These are phyloP conservation scores for Centroberyx gerrardi DNA, from an alignment of 2,797 vertebrate species.

Conservation along the genomic window DNA sequence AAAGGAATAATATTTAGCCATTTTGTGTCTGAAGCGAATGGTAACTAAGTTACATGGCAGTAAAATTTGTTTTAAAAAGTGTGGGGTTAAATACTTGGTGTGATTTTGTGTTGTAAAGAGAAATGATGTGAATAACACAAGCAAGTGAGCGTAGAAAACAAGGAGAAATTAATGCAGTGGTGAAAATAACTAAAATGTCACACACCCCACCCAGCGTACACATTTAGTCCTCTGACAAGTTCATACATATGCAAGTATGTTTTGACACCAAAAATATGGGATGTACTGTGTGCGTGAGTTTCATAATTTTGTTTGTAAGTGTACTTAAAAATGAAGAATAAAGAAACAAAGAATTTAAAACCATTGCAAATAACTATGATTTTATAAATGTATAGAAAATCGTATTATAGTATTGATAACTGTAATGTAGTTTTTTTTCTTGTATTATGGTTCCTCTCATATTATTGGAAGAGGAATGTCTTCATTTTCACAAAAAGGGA, in stretches of 20 bases:
- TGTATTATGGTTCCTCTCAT: constrained; percentile 58
- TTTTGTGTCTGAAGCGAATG: constrained; percentile 24
- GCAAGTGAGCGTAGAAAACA: constrained; percentile 23
- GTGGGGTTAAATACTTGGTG: constrained; percentile 18
- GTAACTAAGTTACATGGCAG: constrained; percentile 25
- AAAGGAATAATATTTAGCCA: constrained; percentile 21
- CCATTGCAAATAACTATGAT: constrained; percentile 76
- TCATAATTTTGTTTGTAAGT: constrained; percentile 81
- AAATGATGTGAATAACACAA: constrained; percentile 16
- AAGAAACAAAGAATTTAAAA: constrained; percentile 75
- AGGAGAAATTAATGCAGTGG: constrained; percentile 27
- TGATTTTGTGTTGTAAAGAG: constrained; percentile 35
- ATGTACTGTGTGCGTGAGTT: constrained; percentile 51
- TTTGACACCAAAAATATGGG: constrained; percentile 80
- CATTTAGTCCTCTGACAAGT: constrained; percentile 41
- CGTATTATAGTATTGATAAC: constrained; percentile 67
- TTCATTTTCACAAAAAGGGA: constrained; percentile 78
- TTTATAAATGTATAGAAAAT: constrained; percentile 82
- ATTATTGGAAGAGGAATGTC: constrained; percentile 54
- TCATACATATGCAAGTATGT: constrained; percentile 78
- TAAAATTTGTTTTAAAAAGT: constrained; percentile 10
- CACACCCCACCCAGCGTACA: constrained; percentile 5
- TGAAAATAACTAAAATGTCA: constrained; percentile 23
- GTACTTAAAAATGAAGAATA: constrained; percentile 86
- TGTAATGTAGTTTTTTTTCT: constrained; percentile 64